phyloP scores from a whole-genome alignment of 2,797 vertebrate species.

The Notamacropus eugenii region DNA sequence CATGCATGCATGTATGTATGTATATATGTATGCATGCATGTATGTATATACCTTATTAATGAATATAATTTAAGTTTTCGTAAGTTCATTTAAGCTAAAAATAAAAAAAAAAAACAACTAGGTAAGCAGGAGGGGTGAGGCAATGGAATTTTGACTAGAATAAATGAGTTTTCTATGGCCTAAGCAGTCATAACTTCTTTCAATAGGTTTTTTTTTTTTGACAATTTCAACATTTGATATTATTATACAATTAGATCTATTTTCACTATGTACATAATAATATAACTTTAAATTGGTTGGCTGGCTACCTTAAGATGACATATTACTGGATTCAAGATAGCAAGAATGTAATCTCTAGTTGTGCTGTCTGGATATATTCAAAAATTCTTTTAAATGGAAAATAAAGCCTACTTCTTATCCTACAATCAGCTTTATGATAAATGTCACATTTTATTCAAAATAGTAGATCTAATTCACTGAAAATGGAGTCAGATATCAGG shows the following conservation, averaged over 20 bases:
- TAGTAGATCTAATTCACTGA: neutral
- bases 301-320: neutral
- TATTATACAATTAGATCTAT: neutral
- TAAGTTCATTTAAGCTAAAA: neutral
- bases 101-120: neutral
- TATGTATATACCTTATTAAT: neutral
- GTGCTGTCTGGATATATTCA: neutral
- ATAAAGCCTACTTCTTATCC: neutral
- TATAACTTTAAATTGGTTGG: neutral
- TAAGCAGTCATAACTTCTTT: neutral
- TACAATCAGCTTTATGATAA: conserved; percentile 8
- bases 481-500: neutral
- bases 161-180: neutral
- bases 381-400: conserved; percentile 17
- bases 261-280: neutral
- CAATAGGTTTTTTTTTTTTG: neutral
- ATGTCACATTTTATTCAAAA: conserved; percentile 29
- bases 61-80: neutral
- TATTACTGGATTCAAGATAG: conserved; percentile 9
- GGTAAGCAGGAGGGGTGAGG: neutral
- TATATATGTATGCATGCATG: too few relatives aligned
- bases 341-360: neutral
- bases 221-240: neutral
- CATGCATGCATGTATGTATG: too few relatives aligned
- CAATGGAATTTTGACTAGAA: neutral